Evolutionary conservation across 2,888 invertebrate species (phyloP), one percentile per base, ranked within the genome.

Genomic region (Epiperipatus broadwayi): DNA sequence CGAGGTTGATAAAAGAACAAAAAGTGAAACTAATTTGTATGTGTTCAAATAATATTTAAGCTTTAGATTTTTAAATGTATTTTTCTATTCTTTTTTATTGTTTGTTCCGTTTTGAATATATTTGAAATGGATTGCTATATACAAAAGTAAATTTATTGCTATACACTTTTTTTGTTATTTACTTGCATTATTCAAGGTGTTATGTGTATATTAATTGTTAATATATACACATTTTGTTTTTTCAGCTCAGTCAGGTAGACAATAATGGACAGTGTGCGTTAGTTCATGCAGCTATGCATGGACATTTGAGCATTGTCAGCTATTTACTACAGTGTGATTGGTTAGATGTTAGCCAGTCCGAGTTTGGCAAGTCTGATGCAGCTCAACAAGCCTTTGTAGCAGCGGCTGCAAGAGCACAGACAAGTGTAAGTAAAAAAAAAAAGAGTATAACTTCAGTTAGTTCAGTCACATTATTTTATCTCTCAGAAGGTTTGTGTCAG

Each of bases 321-420:
- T 83, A 84, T 54, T 66, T 91, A 16, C 64, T 89, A 18, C 81
- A 84, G 15, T 84, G 81, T 54, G 78, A 84, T 48, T 81, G 87
- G 74, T 67, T 75, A 7, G 53, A 62, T 2, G 57, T 46, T 30
- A n/a, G n/a, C n/a, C n/a, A n/a, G n/a, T n/a, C 44, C 10, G 73
- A 75, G 41, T 73, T 79, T 19, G 69, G 69, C 15, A 59, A 78
- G 3, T 67, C 72, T 2, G 77, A 81, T 41, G 85, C 83, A 0
- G 72, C 83, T 5, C 78, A 85, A 44, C 87, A 87, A 53, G 79
- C 85, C 0, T 61, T 91, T 25, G 77, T 87, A 14, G 80, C 78
- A 0, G 85, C 87, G 0, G 75, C 89, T 0, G 75, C 78, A 12
- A 78, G 79, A 53, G 84, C 84, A 4, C 79, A 85, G 57, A 68